Percentiles rank a stretch among this genome's conserved stretches.
These are phyloP conservation scores for Aplochiton taeniatus DNA, from an alignment of 2,797 vertebrate genomes.

Conservation along the genomic window DNA sequence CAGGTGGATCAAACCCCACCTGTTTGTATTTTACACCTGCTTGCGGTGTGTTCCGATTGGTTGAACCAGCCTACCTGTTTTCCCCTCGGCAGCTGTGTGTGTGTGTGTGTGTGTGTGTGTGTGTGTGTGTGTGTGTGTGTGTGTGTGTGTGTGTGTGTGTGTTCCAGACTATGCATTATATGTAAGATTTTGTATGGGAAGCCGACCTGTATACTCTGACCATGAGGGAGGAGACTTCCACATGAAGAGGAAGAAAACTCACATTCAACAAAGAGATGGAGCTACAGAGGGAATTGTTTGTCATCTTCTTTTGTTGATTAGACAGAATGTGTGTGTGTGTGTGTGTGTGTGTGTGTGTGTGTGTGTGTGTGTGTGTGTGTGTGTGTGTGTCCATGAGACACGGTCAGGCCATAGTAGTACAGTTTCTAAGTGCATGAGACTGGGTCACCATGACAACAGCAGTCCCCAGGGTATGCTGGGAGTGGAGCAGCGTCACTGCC, in stretches of 20 bases:
- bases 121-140: not conserved
- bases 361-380: not conserved
- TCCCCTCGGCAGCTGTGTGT: not conserved
- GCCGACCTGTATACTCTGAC: too few relatives aligned
- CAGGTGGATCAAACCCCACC: too few relatives aligned
- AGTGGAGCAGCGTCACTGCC: conserved; percentile 53
- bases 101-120: not conserved
- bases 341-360: conserved; percentile 13
- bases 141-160: conserved; percentile 1
- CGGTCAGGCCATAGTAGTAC: conserved; percentile 39
- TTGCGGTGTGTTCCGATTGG: too few relatives aligned
- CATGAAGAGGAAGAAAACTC: too few relatives aligned
- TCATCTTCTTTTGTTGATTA: too few relatives aligned
- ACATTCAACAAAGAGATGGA: too few relatives aligned
- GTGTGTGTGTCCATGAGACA: conserved; percentile 4
- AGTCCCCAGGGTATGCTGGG: conserved; percentile 63
- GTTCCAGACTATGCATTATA: not conserved
- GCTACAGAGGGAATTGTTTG: too few relatives aligned
- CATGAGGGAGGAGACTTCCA: too few relatives aligned
- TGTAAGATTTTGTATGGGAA: too few relatives aligned
- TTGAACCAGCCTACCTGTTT: too few relatives aligned
- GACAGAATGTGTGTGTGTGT: conserved; percentile 7
- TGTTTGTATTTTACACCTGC: too few relatives aligned
- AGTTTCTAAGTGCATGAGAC: conserved; percentile 61
- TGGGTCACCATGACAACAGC: conserved; percentile 73